Evolutionary conservation across 2,888 invertebrate species (phyloP).

Genomic region (Rhagium mordax): DNA sequence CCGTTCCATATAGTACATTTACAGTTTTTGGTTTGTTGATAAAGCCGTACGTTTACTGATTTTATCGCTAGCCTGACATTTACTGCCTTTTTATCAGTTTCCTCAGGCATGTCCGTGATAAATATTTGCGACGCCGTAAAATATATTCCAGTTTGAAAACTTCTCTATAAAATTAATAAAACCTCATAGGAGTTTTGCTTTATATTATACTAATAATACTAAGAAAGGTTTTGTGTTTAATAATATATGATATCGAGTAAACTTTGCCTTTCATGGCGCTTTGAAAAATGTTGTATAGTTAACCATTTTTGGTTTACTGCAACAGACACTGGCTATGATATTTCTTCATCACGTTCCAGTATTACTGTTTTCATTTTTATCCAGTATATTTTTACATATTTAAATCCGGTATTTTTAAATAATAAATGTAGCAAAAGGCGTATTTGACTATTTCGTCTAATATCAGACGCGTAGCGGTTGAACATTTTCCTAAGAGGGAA

Average conservation of each 20-base stretch:
- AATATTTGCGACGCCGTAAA: slow-evolving; percentile 14
- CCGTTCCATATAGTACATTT: neutral
- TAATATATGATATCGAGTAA: neutral
- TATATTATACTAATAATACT: neutral
- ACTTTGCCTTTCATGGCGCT: too few species aligned
- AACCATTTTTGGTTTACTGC: too few species aligned
- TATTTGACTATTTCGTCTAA: too few species aligned
- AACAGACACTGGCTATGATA: too few species aligned
- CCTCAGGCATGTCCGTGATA: slow-evolving; percentile 9
- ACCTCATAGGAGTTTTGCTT: neutral
- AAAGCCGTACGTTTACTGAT: slow-evolving; percentile 11
- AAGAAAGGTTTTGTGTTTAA: neutral
- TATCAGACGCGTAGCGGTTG: too few species aligned
- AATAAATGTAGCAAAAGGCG: too few species aligned
- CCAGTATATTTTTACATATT: too few species aligned
- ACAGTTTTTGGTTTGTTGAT: slow-evolving; percentile 24
- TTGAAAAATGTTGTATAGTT: too few species aligned
- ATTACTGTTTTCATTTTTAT: too few species aligned
- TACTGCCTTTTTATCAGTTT: slow-evolving; percentile 24
- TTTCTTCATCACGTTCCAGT: too few species aligned
- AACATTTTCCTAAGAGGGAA: too few species aligned
- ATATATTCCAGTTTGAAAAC: slow-evolving; percentile 21
- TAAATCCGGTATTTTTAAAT: too few species aligned
- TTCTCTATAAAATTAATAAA: slow-evolving; percentile 25
- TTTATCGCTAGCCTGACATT: slow-evolving; percentile 12